phyloP scores from a whole-genome alignment of 1,140 invertebrate genomes.

The Adoxophyes honmai region DNA sequence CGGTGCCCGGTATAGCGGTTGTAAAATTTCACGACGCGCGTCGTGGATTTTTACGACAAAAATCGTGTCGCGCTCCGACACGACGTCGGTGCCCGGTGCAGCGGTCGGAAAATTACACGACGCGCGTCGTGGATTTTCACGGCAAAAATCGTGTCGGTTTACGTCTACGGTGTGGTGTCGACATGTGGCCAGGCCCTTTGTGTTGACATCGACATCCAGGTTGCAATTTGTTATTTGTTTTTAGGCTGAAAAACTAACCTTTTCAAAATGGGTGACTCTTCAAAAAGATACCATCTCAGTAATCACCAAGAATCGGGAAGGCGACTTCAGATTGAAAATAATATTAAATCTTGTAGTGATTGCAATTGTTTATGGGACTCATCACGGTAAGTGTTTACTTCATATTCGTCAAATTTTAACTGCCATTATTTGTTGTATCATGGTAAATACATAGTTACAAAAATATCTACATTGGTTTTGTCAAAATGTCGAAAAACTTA shows the following conservation, averaged over 20 bases:
- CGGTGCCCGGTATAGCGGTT: too few species aligned
- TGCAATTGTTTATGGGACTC: constrained; percentile 60
- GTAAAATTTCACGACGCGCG: too few species aligned
- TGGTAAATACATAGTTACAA: not conserved
- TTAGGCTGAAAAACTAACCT: constrained; percentile 36
- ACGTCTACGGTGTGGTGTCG: too few species aligned
- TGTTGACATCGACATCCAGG: not conserved
- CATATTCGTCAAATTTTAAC: constrained; percentile 15
- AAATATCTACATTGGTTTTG: too few species aligned
- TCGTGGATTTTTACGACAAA: too few species aligned
- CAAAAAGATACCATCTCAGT: constrained; percentile 60
- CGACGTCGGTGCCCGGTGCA: too few species aligned
- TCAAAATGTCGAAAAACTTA: too few species aligned
- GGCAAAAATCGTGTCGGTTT: too few species aligned
- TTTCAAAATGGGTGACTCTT: constrained; percentile 34
- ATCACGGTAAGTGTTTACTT: constrained; percentile 40
- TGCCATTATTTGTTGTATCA: not conserved
- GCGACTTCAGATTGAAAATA: constrained; percentile 46
- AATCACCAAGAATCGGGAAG: constrained; percentile 52
- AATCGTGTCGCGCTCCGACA: too few species aligned
- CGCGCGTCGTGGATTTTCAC: too few species aligned
- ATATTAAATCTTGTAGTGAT: constrained; percentile 52
- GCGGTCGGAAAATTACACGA: too few species aligned
- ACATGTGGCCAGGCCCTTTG: too few species aligned
- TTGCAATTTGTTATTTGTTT: not conserved